Evolutionary conservation across 64 coral and sea anemone species (phyloP), one percentile per base, ranked within the genome.

Genomic region (Porites lutea): DNA sequence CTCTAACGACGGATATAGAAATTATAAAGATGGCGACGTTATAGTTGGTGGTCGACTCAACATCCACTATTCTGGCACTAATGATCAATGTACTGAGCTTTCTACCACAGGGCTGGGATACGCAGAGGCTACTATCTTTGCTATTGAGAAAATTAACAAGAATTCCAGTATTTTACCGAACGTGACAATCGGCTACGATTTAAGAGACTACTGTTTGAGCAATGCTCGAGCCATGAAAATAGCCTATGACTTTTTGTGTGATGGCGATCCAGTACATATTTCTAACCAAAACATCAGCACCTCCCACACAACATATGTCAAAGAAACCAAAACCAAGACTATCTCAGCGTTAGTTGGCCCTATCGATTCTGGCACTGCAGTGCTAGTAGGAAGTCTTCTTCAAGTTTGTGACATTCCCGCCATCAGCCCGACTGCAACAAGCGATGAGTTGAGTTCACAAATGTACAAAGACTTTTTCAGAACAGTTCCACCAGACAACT

Each of bases 401-500:
- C 53, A 55, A 11, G 53, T 55, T 11, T 5, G 6, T 11, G 11
- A 55, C 3, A 55, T 55, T 55, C 11, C 53, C 53, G 53, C 53
- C 53, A 55, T 55, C 53, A 3, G 53, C 11, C 53, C n/a, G n/a
- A n/a, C 16, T 46, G 70, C 70, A 46, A 72, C n/a, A 21, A 72
- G 70, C 2, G 70, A 8, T 8, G 70, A 72, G 70, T 46, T 72
- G 70, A 72, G 70, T 46, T 72, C 70, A 72, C 70, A 8, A 21
- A 11, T 59, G 1, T 88, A 93, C 71, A 45, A 45, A 54, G n/a
- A 82, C 4, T 93, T 93, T 21, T 93, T 93, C 67, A 69, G 91
- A 62, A 93, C 91, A 12, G 83, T 93, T 27, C 82, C 91, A 53
- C 71, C 91, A 45, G 91, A 93, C 51, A 88, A 88, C 52, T 14